Evolutionary conservation across 2,113 vertebrate species (phyloP).

Genomic region (Damaliscus lunatus): DNA sequence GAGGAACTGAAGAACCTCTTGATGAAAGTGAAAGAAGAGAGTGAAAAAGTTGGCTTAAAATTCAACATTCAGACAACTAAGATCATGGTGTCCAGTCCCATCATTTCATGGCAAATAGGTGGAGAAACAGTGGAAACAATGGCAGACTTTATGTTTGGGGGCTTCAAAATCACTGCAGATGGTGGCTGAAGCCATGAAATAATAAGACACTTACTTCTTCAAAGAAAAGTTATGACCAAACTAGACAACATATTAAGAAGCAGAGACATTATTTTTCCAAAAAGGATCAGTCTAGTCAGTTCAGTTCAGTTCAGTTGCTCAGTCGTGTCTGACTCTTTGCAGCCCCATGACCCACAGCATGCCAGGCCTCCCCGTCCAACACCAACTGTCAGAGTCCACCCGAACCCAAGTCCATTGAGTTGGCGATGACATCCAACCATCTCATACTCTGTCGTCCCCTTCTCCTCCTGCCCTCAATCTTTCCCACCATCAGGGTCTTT

Average conservation of each 20-base stretch:
- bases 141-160: background rate
- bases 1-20: background rate
- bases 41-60: background rate
- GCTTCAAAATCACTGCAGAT: background rate
- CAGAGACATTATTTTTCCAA: background rate
- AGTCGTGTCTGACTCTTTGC: too few relatives aligned
- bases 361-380: too few relatives aligned
- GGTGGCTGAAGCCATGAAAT: background rate
- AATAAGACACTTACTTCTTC: background rate
- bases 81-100: background rate
- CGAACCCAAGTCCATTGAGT: too few relatives aligned
- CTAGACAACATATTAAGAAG: background rate
- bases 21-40: background rate
- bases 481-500: too few relatives aligned
- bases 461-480: too few relatives aligned
- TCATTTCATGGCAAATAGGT: background rate
- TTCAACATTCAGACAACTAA: background rate
- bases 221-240: background rate
- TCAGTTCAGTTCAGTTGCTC: too few relatives aligned
- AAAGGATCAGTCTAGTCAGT: background rate
- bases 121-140: background rate
- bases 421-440: fast-evolving
- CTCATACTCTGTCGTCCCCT: too few relatives aligned
- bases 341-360: too few relatives aligned
- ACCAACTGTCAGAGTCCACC: too few relatives aligned